phyloP scores from a whole-genome alignment of 2,797 vertebrate genomes.

The Mycteria americana region DNA sequence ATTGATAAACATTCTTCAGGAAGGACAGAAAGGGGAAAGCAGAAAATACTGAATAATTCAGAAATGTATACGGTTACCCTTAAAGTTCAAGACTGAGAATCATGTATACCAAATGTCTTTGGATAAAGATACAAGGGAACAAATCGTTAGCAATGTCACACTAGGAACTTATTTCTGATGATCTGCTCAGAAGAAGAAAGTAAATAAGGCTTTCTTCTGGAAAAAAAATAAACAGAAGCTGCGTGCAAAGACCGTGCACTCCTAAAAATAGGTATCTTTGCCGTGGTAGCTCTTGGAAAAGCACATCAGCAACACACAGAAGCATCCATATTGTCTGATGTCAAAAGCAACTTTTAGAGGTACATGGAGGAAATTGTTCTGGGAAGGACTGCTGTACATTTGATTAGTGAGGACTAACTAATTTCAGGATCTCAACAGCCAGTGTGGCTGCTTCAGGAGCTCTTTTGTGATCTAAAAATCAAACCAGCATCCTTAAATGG shows the following conservation, averaged over 20 bases:
- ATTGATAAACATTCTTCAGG: neutral
- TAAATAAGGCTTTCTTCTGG: neutral
- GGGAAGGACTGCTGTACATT: neutral
- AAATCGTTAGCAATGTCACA: neutral
- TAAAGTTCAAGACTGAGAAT: neutral
- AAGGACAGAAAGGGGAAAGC: neutral
- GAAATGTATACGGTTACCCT: neutral
- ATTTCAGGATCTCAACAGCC: neutral
- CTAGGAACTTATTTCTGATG: neutral
- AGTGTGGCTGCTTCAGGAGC: neutral
- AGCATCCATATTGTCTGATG: neutral
- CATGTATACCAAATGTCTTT: neutral
- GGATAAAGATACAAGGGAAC: neutral
- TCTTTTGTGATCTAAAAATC: neutral
- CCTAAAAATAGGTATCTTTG: neutral
- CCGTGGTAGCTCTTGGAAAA: neutral
- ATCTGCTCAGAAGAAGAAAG: neutral
- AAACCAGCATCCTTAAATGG: neutral
- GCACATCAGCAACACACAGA: neutral
- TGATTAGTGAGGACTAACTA: neutral
- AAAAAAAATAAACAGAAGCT: neutral
- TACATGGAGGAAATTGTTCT: neutral
- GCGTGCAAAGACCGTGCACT: neutral
- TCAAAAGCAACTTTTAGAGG: neutral
- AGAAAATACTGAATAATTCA: neutral